These are phyloP conservation scores for Sebastes fasciatus DNA, from an alignment of 2,113 vertebrate genomes.

Conservation along the genomic window DNA sequence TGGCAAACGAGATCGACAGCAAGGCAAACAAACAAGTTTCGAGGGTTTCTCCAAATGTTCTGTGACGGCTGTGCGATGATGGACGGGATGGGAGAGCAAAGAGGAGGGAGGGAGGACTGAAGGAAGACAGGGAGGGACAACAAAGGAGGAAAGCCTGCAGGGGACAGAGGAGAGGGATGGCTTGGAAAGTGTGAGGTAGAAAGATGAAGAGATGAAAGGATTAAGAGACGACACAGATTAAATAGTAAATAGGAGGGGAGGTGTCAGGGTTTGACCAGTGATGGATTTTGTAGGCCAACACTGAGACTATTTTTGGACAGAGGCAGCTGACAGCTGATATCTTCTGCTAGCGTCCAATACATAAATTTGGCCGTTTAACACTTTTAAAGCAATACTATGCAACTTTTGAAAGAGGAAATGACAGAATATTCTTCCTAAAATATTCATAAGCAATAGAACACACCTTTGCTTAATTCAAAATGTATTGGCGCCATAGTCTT, in stretches of 20 bases:
- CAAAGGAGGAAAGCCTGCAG: slow-evolving; percentile 17
- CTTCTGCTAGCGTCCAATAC: neutral
- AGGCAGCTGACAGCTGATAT: neutral
- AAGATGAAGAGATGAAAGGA: slow-evolving; percentile 20
- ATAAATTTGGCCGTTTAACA: neutral
- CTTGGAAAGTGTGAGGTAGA: slow-evolving; percentile 30
- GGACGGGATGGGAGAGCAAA: slow-evolving; percentile 3
- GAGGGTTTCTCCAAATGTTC: slow-evolving; percentile 55
- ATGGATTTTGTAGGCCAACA: neutral
- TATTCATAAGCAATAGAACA: too few species aligned
- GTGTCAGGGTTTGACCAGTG: slow-evolving; percentile 19
- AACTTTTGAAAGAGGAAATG: neutral
- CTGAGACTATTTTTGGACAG: slow-evolving; percentile 28
- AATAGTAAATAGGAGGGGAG: slow-evolving; percentile 38
- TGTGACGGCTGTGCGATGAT: slow-evolving; percentile 24
- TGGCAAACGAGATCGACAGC: slow-evolving; percentile 38
- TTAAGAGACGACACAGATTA: slow-evolving; percentile 30
- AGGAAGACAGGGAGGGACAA: slow-evolving; percentile 15
- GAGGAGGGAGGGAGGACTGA: slow-evolving; percentile 3
- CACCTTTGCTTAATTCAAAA: too few species aligned
- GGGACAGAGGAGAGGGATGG: slow-evolving; percentile 25
- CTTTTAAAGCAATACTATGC: neutral
- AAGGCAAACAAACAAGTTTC: slow-evolving; percentile 22
- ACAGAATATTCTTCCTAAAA: neutral
- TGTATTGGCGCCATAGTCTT: neutral